A percentile compares a stretch with the other conserved stretches of the same genome.
These are phyloP conservation scores for Hydractinia symbiolongicarpus DNA, from an alignment of 30 jellyfish, hydroid and myxozoan species.

Conservation along the genomic window DNA sequence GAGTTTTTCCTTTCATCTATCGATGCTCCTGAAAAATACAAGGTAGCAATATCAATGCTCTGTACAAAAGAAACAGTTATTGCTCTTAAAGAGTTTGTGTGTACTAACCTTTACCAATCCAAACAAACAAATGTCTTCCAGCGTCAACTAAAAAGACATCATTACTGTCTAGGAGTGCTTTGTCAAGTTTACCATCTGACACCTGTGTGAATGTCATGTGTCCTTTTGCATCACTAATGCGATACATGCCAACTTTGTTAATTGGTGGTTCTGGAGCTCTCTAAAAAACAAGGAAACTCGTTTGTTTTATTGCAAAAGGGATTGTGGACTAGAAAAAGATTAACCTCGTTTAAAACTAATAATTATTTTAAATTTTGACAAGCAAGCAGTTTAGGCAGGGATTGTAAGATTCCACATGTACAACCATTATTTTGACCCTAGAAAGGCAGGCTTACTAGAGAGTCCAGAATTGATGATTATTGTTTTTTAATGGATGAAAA, in stretches of 20 bases:
- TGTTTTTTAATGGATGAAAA: no score
- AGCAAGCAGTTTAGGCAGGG: no score
- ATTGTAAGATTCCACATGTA: no score
- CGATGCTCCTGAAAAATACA: constrained; percentile 35
- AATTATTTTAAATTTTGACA: background rate
- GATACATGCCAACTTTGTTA: constrained; percentile 10
- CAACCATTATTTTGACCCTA: no score
- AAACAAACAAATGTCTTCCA: constrained; percentile 73
- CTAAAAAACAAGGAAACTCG: background rate
- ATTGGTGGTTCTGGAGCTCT: background rate
- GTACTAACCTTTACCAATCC: constrained; percentile 61
- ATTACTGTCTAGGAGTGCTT: constrained; percentile 13
- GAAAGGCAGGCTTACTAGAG: no score
- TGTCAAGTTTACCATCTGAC: background rate
- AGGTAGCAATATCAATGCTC: background rate
- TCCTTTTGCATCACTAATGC: constrained; percentile 80
- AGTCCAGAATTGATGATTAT: no score
- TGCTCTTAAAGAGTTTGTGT: background rate
- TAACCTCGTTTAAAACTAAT: background rate
- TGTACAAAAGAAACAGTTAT: background rate
- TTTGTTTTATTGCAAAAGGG: background rate
- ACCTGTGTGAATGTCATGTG: constrained; percentile 32
- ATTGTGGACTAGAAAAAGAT: background rate
- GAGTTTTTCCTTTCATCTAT: constrained; percentile 78
- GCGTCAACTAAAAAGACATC: constrained; percentile 73